phyloP scores from a whole-genome alignment of 2,888 invertebrate species.

The Pedicia rivosa region DNA sequence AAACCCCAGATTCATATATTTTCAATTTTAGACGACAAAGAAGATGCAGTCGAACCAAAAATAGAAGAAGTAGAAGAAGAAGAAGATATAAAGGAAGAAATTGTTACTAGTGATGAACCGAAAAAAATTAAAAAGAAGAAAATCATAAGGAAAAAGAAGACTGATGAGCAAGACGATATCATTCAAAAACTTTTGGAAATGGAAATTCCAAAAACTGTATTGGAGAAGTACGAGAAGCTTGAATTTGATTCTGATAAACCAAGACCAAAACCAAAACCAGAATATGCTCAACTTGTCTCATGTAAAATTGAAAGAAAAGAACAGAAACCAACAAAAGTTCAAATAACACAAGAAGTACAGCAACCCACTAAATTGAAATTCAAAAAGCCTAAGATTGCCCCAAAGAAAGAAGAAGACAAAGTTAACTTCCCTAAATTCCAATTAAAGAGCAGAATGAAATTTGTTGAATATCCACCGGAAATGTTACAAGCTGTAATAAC shows the following conservation, averaged over 20 bases:
- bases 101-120: slow-evolving; percentile 9
- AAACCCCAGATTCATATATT: too few species aligned
- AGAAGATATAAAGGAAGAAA: slow-evolving; percentile 14
- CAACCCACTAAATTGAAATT: slow-evolving; percentile 48
- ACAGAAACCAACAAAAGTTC: slow-evolving; percentile 40
- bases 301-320: slow-evolving; percentile 41
- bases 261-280: slow-evolving; percentile 17
- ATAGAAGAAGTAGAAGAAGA: slow-evolving; percentile 17
- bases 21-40: too few species aligned
- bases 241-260: slow-evolving; percentile 24
- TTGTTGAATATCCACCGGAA: slow-evolving; percentile 45
- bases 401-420: slow-evolving; percentile 33
- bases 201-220: slow-evolving; percentile 18
- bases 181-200: slow-evolving; percentile 18
- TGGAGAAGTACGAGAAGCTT: slow-evolving; percentile 22
- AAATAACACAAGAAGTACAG: slow-evolving; percentile 39
- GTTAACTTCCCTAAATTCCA: slow-evolving; percentile 44
- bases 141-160: slow-evolving; percentile 16
- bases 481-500: slow-evolving; percentile 35
- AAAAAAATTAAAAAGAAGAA: slow-evolving; percentile 16
- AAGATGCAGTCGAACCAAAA: too few species aligned
- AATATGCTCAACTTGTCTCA: slow-evolving; percentile 20
- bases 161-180: slow-evolving; percentile 25
- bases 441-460: slow-evolving; percentile 54
- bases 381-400: slow-evolving; percentile 22